Base-by-base conservation (phyloP, 37 sponge, comb jelly and placozoan species). In the Axinella damicornis region DNA sequence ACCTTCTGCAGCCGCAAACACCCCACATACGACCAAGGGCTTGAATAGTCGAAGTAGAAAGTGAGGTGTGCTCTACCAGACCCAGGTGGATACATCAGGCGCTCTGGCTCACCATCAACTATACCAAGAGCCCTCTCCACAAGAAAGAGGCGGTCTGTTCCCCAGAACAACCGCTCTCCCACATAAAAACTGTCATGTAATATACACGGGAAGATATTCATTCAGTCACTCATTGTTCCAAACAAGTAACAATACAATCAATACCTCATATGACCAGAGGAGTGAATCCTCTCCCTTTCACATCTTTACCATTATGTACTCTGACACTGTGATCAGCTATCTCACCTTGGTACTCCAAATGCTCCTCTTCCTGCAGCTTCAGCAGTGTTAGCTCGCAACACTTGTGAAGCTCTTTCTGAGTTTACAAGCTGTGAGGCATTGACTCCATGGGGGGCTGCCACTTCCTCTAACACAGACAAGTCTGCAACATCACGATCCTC, bases 311-410 rank as follows among this genome's bases (percentile, higher is more conserved):
- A 46, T 9, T 46, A 46, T 46, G 9, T 46, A 46, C 46, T 46
- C n/a, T 46, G 46, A 12, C 9, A 12, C 46, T 9, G 9, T 46
- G 46, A n/a, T n/a, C n/a, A n/a, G 58, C 11, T 5, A 61, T 20
- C 69, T 33, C 64, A 93, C 96, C 89, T 77, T 40, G 98, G 98
- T 9, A 97, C 95, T 40, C 98, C 95, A 82, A 95, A 97, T 21
- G 91, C 98, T 69, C 98, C 98, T 53, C 81, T 83, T 2, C 80
- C 68, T 30, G 79, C 80, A 34, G 95, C 98, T 61, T 94, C 93
- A 30, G 83, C n/a, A 5, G 97, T 97, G 82, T 94, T 92, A 27
- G 56, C 34, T 58, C 79, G 75, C 31, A 97, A 78, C 19, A 32
- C 40, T 16, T 72, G 27, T 41, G 92, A 95, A 19, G 77, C 87